Evolutionary conservation across 2,888 invertebrate genomes (phyloP), one percentile per base, ranked within the genome.

Genomic region (Acholoe squamosa): DNA sequence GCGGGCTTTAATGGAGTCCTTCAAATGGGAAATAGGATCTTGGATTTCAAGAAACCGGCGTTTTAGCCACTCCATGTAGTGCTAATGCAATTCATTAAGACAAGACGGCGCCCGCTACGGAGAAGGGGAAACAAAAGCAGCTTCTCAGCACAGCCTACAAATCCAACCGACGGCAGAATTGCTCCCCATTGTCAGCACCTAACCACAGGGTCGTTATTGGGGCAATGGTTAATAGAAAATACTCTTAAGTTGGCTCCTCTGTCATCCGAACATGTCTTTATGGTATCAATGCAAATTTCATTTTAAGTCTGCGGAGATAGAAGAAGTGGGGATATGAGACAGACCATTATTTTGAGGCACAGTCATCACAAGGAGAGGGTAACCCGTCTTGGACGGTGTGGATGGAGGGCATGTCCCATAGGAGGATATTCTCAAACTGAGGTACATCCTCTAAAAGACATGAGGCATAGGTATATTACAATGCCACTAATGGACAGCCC

Each of bases 1-100:
- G 61, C 61, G 61, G 22, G 19, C 1, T 3, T n/a, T 61, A n/a
- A 61, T 61, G 61, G 22, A 19, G n/a, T 19, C 61, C 61, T 61
- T 61, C 61, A n/a, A 61, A n/a, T 61, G 22, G 61, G 61, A 61
- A 61, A 61, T 61, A 19, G 61, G 61, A n/a, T 61, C 61, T 61
- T 61, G 61, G 61, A 61, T 61, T 61, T 61, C 61, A 61, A 61
- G 61, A 61, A 61, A 61, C 22, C 61, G n/a, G 7, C n/a, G 61
- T n/a, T 61, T 61, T 43, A 43, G 14, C 22, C 61, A 61, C 61
- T 61, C 61, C n/a, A 19, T 19, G 61, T 61, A n/a, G 61, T 19
- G n/a, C 61, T 61, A 61, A 61, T 61, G 61, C 61, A 19, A 61
- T 61, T 61, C 61, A 61, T 61, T 61, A 61, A 3, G n/a, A n/a